Conservation (phyloP, 1,140 invertebrate species). For the silkworm (Bombyx mori) region ASM3026992v2 NC_085127.1:8640501-8641000, state of each 20-base stretch:
- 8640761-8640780: background rate
- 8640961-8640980: slow-evolving; percentile 73
- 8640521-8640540: slow-evolving; percentile 85
- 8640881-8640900: slow-evolving; percentile 79
- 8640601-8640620: slow-evolving; percentile 82
- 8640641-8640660: no score
- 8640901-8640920: slow-evolving; percentile 77
- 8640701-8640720: no score
- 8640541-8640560: slow-evolving; percentile 83
- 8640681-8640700: no score
- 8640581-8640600: slow-evolving; percentile 84
- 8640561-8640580: slow-evolving; percentile 83
- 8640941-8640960: slow-evolving; percentile 74
- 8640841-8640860: slow-evolving; percentile 83
- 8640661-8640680: no score
- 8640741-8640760: no score
- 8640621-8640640: slow-evolving; percentile 72
- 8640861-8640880: slow-evolving; percentile 80
- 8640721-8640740: no score
- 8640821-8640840: slow-evolving; percentile 83
- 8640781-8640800: background rate
- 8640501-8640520: slow-evolving; percentile 79
- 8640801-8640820: slow-evolving; percentile 8
- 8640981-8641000: slow-evolving; percentile 21
- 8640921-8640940: slow-evolving; percentile 78